Base-by-base conservation (phyloP, 92 coral and sea anemone genomes). In the Paragorgia papillata region DNA sequence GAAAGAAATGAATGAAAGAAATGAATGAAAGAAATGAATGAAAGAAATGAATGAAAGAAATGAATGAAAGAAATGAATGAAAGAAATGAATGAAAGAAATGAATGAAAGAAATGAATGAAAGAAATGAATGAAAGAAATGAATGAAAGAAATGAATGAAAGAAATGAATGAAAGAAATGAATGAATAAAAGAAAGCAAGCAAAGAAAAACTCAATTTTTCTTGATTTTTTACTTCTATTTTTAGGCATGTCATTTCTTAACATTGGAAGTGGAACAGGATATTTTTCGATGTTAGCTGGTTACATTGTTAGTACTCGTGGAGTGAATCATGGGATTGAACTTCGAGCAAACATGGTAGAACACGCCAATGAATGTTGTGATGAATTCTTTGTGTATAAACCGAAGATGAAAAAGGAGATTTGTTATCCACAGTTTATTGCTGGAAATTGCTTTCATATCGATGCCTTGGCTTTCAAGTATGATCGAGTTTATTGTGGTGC, bases 201-300 rank as follows among this genome's bases (percentile, higher is more conserved):
- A n/a, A n/a, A n/a, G n/a, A n/a, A n/a, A n/a, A n/a, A n/a, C n/a
- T n/a, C n/a, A n/a, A n/a, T n/a, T n/a, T n/a, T n/a, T n/a, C n/a
- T n/a, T n/a, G n/a, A n/a, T n/a, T n/a, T n/a, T n/a, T n/a, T n/a
- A n/a, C n/a, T n/a, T n/a, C n/a, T n/a, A n/a, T n/a, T n/a, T 80
- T 25, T 63, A 95, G 99, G 97, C 7, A 82, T 95, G 74, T 87
- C 99, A 18, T 95, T 95, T 81, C 88, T 95, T 64, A 95, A 95
- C 39, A 80, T 95, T 53, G 99, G 99, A 18, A 95, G 99, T 85
- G 99, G 99, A 0, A 95, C 99, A 19, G 99, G 99, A 5, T 95
- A 95, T 62, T 95, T 95, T 55, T 91, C 90, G 1, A 84, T 91
- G 57, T 35, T 91, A 14, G 97, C 88, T 86, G 99, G 99, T 9